Evolutionary conservation across 1,140 invertebrate genomes (phyloP), one percentile per base, ranked within the genome.

Genomic region (Lepidotrigona ventralis): DNA sequence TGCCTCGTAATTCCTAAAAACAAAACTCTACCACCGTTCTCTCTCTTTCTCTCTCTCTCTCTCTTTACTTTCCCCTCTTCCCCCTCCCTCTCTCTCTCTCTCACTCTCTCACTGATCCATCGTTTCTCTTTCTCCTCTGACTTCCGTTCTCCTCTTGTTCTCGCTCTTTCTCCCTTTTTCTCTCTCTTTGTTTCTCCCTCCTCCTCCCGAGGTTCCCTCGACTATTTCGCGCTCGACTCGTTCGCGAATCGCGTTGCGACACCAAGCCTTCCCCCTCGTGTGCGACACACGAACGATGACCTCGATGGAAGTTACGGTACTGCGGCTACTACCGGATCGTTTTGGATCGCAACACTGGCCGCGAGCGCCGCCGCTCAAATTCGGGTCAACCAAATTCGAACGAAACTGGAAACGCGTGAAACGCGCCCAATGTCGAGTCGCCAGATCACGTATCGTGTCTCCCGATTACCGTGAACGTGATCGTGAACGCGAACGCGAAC

Each of bases 1-100:
- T 76, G 56, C 56, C 39, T 81, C 78, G 83, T 74, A 79, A 84
- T 85, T 77, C 64, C 73, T 76, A 82, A 83, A 74, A 83, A 72
- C 69, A 69, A 79, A 72, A 79, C 75, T 77, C 60, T 64, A n/a
- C 4, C 51, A 29, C 19, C 51, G n/a, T 53, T 19, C n/a, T n/a
- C n/a, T 78, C 83, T 78, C 80, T 75, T 33, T 64, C 17, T 19
- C 26, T 23, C 15, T 9, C 29, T 56, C 23, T 9, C 0, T 17
- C 46, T 39, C 33, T 46, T n/a, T 6, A 29, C 29, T 2, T 29
- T 29, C 29, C 29, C 29, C 29, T 29, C 29, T 29, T 29, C 29
- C 1, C 29, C 2, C 29, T 29, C 29, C 2, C 29, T 39, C 21
- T n/a, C 70, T 12, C 71, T 70, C 72, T 26, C 63, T 29, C 23